Evolutionary conservation across 2,113 vertebrate species (phyloP), one percentile per base, ranked within the genome.

Genomic region (Machaerirhynchus nigripectus): DNA sequence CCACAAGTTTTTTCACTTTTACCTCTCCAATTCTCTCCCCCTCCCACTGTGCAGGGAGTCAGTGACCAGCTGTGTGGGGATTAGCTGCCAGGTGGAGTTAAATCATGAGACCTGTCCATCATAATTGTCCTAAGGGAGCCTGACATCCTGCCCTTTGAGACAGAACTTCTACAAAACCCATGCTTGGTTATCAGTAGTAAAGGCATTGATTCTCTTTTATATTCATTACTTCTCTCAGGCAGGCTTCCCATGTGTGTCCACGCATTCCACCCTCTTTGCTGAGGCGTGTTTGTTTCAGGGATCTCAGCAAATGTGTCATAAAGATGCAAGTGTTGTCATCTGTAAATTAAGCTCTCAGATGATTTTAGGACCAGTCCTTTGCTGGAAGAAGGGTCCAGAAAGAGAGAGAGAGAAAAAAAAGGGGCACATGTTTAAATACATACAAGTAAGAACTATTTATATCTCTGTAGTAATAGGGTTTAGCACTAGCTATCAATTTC

Each of bases 11-110:
- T 65, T 57, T 65, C 13, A 37, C 5, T 57, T 37, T 59, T 65
- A 27, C 12, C 15, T 13, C n/a, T 71, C 53, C 0, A 0, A 22
- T 56, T n/a, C 9, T 71, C 30, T 71, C 49, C 13, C 10, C 9
- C 3, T 57, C 22, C 8, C 12, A 20, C 23, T 28, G 31, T 37
- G 7, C 21, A 65, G 42, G 8, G 26, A 27, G 10, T 35, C n/a
- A 70, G 20, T 35, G 42, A 56, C 12, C 0, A 0, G 10, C 4
- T 65, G 15, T 28, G 18, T 33, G 18, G 15, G 15, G 15, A 8
- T 42, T 89, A 13, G 31, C 28, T 65, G 35, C 22, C 44, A 44
- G 22, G 22, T 28, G 40, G 52, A 57, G 15, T 52, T 82, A 52
- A 33, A 59, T 24, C 28, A 8, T 52, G 44, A 74, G 22, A 24